Conservation (phyloP, 64 coral and sea anemone genomes). For the Montipora foliosa region DNA sequence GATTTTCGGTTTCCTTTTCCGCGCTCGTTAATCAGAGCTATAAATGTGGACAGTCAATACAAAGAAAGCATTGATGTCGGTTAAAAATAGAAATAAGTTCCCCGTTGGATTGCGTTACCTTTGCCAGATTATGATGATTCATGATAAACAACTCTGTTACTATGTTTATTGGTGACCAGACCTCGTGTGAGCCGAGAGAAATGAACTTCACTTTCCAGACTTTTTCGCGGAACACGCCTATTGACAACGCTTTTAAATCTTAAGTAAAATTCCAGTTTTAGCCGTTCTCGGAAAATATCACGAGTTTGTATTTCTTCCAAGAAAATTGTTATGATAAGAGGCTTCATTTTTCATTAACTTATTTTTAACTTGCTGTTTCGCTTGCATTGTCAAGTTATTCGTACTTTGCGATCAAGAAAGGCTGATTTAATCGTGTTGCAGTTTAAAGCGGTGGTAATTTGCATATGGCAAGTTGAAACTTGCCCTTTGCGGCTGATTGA, state of each 20-base stretch:
- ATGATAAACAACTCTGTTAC: not conserved
- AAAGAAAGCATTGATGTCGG: not conserved
- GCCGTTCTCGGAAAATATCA: not conserved
- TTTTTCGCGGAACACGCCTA: not conserved
- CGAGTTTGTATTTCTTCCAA: not conserved
- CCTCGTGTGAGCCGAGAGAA: not conserved
- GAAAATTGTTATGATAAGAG: not conserved
- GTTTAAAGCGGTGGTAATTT: not conserved
- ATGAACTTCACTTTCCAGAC: conserved; percentile 9
- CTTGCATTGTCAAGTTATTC: not conserved
- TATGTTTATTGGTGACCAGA: conserved; percentile 44
- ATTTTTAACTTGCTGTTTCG: not conserved
- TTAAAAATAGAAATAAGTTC: conserved; percentile 56
- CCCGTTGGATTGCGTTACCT: conserved; percentile 19
- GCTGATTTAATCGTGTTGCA: not conserved
- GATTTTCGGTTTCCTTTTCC: too few relatives aligned
- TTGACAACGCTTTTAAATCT: not conserved
- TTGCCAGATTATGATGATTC: not conserved
- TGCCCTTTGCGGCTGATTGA: not conserved
- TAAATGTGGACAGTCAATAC: too few relatives aligned
- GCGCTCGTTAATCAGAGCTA: too few relatives aligned
- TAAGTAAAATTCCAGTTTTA: conserved; percentile 3
- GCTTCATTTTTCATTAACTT: not conserved
- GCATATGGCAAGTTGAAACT: conserved; percentile 6
- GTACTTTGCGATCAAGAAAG: not conserved